Conservation (phyloP, 2,113 vertebrate species). For the Pollachius pollachius region DNA sequence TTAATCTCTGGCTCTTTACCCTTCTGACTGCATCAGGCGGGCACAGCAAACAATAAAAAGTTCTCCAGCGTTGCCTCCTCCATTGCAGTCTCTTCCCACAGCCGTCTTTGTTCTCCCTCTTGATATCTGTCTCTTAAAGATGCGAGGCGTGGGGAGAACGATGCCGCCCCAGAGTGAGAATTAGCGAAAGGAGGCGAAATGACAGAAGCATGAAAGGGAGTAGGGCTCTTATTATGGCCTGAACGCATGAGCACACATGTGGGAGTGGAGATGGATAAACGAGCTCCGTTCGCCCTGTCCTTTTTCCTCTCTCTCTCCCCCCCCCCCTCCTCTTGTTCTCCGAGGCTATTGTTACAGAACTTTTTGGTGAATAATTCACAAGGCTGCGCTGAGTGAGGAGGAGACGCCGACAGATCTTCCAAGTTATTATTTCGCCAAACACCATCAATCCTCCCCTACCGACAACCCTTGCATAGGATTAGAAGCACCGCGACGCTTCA, state of each 20-base stretch:
- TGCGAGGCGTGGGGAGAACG: background rate
- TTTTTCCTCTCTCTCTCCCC: conserved; percentile 23
- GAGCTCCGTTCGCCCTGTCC: conserved; percentile 48
- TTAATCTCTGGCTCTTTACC: too few species aligned
- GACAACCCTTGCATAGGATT: conserved; percentile 40
- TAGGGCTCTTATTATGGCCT: conserved; percentile 56
- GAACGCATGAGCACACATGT: conserved; percentile 52
- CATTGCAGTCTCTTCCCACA: background rate
- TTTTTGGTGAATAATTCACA: conserved; percentile 72
- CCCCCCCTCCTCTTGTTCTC: conserved; percentile 12
- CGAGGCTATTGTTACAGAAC: conserved; percentile 64
- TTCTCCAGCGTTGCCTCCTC: too few species aligned
- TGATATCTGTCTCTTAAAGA: conserved; percentile 39
- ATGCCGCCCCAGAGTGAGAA: conserved; percentile 42
- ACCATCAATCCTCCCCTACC: conserved; percentile 50
- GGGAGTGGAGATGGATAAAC: conserved; percentile 68
- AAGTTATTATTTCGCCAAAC: conserved; percentile 63
- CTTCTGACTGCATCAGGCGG: too few species aligned
- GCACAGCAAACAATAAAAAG: too few species aligned
- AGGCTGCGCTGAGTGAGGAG: conserved; percentile 31
- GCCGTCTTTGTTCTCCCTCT: conserved; percentile 38
- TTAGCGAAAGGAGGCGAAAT: conserved; percentile 21
- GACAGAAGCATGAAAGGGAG: conserved; percentile 51
- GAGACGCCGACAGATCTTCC: conserved; percentile 71
- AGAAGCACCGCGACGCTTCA: conserved; percentile 52